Percentiles rank a stretch among this genome's conserved stretches.
Evolutionary conservation across 2,797 vertebrate species (phyloP).

Genomic region (Poeciliopsis presidionis): DNA sequence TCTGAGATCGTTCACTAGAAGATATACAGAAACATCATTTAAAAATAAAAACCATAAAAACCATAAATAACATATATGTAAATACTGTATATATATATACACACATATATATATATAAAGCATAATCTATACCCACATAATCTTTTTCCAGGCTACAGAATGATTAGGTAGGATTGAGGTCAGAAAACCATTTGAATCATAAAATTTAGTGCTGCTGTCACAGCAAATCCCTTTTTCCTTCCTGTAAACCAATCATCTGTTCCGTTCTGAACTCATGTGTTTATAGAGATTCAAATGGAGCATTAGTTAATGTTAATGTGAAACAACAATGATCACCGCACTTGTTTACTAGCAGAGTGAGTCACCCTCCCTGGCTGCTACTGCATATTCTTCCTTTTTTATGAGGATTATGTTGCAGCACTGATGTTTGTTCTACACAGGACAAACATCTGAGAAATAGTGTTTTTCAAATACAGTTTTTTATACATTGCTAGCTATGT

Average conservation of each 20-base stretch:
- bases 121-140: slow-evolving; percentile 77
- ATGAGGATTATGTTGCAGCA: slow-evolving; percentile 3
- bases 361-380: slow-evolving; percentile 59
- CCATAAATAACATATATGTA: slow-evolving; percentile 32
- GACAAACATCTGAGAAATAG: background rate
- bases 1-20: slow-evolving; percentile 55
- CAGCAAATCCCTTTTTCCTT: slow-evolving; percentile 45
- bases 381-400: slow-evolving; percentile 30
- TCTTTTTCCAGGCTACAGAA: slow-evolving; percentile 75
- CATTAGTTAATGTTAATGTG: slow-evolving; percentile 19
- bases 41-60: slow-evolving; percentile 38
- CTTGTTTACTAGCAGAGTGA: slow-evolving; percentile 50
- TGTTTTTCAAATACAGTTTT: background rate
- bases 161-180: slow-evolving; percentile 83
- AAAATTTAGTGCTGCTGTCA: slow-evolving; percentile 58
- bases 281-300: slow-evolving; percentile 37
- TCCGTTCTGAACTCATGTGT: slow-evolving; percentile 52
- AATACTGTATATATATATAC: slow-evolving; percentile 22
- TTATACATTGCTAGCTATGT: background rate
- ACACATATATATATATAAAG: slow-evolving; percentile 50
- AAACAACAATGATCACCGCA: slow-evolving; percentile 46
- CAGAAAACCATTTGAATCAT: slow-evolving; percentile 81
- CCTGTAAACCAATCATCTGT: slow-evolving; percentile 54
- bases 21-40: slow-evolving; percentile 52
- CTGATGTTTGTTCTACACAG: background rate